Conservation (phyloP, 64 coral and sea anemone genomes). For the Trachythela sp. region DNA sequence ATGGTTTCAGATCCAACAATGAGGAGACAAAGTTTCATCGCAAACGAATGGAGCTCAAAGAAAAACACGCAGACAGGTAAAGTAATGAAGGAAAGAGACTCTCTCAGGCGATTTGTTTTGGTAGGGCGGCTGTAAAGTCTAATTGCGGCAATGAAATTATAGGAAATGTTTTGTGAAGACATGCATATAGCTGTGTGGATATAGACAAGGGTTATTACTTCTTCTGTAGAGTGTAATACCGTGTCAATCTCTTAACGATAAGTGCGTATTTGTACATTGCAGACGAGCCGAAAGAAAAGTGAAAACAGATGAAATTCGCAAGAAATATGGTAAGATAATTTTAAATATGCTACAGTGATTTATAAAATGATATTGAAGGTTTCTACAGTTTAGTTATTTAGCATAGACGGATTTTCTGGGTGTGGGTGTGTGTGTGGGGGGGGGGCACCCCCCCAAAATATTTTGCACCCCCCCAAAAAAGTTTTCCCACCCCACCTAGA, state of each 20-base stretch:
- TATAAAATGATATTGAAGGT: no score
- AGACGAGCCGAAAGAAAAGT: background rate
- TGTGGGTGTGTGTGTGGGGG: no score
- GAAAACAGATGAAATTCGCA: constrained; percentile 6
- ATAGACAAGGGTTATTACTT: no score
- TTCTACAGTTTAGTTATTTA: no score
- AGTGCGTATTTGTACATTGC: background rate
- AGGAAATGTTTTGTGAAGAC: background rate
- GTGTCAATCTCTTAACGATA: background rate
- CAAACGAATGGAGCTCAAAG: background rate
- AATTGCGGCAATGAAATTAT: no score
- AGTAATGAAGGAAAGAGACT: background rate
- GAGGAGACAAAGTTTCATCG: constrained; percentile 7
- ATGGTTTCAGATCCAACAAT: background rate
- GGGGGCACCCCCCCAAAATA: no score
- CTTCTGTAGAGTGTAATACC: no score
- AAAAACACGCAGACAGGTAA: constrained; percentile 11
- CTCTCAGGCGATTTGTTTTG: background rate
- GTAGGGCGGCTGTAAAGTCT: background rate
- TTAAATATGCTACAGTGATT: no score
- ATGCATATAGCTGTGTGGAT: background rate
- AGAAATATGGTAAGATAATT: constrained; percentile 15
- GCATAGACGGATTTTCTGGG: no score
- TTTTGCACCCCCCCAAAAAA: no score
- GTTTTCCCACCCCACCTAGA: no score